Base-by-base conservation (phyloP, 2,888 invertebrate genomes). In the Vanessa cardui region DNA sequence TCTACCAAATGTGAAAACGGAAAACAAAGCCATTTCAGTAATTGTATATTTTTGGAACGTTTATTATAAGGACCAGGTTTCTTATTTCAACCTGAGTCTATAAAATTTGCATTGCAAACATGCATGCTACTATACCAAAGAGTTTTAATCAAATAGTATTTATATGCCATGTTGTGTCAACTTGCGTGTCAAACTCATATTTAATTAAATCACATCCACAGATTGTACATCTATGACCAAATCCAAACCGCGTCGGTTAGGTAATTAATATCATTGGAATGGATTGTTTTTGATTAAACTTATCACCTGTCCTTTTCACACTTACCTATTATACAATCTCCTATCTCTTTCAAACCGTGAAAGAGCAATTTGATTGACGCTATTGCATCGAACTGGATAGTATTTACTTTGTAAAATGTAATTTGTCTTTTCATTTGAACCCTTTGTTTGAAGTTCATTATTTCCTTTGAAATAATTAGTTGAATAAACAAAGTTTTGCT, bases 211-310 rank as follows among this genome's bases (percentile, higher is more conserved):
- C 63, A 31, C n/a, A 64, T 68, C 50, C 58, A 61, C 12, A 26
- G 26, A 46, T 72, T 49, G 73, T 79, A 44, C 61, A 78, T 81
- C 79, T 62, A 77, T 52, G 56, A 9, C 1, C 62, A 18, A 58
- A 72, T 69, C 72, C 74, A 80, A 82, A 79, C 78, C 78, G 76
- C 74, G 74, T 69, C 72, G 64, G 61, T 62, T 68, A 62, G 75
- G 80, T 85, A 85, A 86, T 87, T 86, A 85, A 85, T 85, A 87
- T 82, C 83, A 86, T 84, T 83, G 82, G 83, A 86, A 84, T 82
- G 79, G 79, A 84, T 84, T 86, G 84, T 85, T 85, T 85, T 82
- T 84, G 80, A 83, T 83, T 83, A 82, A 85, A 83, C 80, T 82
- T 81, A 44, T 77, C 71, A 56, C 39, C 69, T 61, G 33, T 80